Evolutionary conservation across 2,888 invertebrate genomes (phyloP), one percentile per base, ranked within the genome.

Genomic region (Agrilus mali): DNA sequence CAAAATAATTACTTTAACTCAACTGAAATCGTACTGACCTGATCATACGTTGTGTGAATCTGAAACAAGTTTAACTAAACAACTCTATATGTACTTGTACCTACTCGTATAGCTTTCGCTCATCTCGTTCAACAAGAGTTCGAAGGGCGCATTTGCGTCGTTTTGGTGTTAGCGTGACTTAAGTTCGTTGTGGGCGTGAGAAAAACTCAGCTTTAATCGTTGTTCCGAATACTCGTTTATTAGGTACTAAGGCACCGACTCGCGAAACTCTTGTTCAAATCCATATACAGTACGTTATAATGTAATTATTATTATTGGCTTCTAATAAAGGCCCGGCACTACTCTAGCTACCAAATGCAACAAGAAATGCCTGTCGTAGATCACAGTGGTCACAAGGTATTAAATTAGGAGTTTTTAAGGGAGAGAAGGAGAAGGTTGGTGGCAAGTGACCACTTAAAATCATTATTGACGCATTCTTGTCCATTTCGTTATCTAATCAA

Each of bases 261-360:
- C 42, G 33, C 39, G 20, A 43, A 48, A 48, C 46, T 48, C 48
- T 48, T 48, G 45, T 44, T 43, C 41, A 37, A 36, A 42, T 41
- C 42, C 41, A 40, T 27, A 10, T 10, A 27, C 27, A 10, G 4
- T 27, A n/a, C n/a, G n/a, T n/a, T n/a, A 27, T 27, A 27, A 10
- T 27, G 27, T 27, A 22, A 3, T 5, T 17, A 20, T n/a, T n/a
- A 27, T 27, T 10, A 27, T 27, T 10, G 27, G 13, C 41, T n/a
- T 15, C 48, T 45, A 43, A 40, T 48, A 38, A 45, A 53, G 60
- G 57, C 60, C 63, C 61, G 59, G 60, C 60, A 59, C 59, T 61
- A 60, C 55, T 53, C 52, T 53, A 27, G 27, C 27, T 53, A 27
- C 10, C 27, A 27, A 27, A 27, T 10, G 27, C 27, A 10, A 27